Conservation (phyloP, 2,888 invertebrate genomes). For the Lissonota sp. region DNA sequence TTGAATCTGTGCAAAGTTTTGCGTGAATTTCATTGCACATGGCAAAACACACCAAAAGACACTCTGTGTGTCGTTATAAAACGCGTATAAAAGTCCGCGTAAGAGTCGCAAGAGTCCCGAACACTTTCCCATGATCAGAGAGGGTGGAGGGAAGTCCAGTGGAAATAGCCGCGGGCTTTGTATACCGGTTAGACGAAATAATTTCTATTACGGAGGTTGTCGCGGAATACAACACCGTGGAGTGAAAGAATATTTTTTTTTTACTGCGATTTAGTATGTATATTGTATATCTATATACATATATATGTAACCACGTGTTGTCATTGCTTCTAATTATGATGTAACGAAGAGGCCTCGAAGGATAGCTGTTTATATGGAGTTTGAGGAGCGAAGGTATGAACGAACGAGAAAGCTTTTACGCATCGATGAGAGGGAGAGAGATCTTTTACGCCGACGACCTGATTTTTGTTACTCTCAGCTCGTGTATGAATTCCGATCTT, state of each 20-base stretch:
- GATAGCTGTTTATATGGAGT: background rate
- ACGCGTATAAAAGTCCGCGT: too few species aligned
- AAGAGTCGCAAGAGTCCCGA: too few species aligned
- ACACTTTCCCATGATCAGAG: too few species aligned
- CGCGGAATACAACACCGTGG: background rate
- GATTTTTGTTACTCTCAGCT: background rate
- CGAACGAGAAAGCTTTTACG: too few species aligned
- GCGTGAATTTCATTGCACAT: too few species aligned
- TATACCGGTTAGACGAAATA: constrained; percentile 21
- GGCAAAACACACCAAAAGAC: too few species aligned
- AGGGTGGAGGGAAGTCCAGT: background rate
- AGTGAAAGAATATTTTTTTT: background rate
- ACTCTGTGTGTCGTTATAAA: too few species aligned
- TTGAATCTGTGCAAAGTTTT: background rate
- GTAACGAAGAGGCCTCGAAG: constrained; percentile 38
- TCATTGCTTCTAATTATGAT: constrained; percentile 3
- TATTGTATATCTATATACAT: background rate
- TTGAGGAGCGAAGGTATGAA: too few species aligned
- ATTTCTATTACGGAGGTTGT: constrained; percentile 19
- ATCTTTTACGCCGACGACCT: background rate
- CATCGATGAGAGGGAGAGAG: too few species aligned
- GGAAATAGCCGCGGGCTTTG: constrained; percentile 10
- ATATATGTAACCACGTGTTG: background rate
- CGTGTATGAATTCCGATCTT: constrained; percentile 37
- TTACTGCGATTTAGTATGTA: background rate